Conservation (phyloP, 2,797 vertebrate genomes). For the Lepilemur septentrionalis region DNA sequence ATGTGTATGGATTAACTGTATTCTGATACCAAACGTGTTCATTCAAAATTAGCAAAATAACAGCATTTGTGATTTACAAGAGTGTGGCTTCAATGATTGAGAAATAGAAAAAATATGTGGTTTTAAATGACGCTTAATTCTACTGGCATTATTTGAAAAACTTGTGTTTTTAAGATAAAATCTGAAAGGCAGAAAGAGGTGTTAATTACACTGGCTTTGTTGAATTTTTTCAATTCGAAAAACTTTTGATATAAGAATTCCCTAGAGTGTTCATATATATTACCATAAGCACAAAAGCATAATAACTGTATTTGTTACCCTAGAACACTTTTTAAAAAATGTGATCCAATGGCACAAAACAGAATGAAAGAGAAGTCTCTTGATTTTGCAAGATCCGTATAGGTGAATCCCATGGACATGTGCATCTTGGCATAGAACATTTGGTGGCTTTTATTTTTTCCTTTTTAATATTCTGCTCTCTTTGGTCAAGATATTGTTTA, state of each 20-base stretch:
- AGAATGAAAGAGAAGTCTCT: neutral
- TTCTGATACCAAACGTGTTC: neutral
- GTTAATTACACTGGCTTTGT: neutral
- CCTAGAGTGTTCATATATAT: neutral
- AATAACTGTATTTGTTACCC: neutral
- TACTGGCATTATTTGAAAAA: neutral
- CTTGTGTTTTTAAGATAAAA: conserved; percentile 15
- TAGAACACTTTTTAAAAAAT: neutral
- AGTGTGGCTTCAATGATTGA: neutral
- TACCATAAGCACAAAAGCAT: conserved; percentile 6
- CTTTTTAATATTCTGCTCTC: neutral
- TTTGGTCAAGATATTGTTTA: neutral
- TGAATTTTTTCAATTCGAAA: conserved; percentile 24
- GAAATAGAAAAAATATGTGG: neutral
- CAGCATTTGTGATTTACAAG: neutral
- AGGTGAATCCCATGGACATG: neutral
- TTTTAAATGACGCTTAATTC: conserved; percentile 39
- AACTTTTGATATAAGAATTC: neutral
- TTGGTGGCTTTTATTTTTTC: neutral
- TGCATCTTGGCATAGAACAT: neutral
- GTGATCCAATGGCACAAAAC: neutral
- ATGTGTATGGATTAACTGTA: conserved; percentile 56
- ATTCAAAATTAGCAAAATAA: conserved; percentile 50
- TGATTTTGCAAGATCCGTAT: neutral
- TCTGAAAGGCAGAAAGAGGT: conserved; percentile 29